These are phyloP conservation scores for Ochropacha duplaris DNA, from an alignment of 2,888 invertebrate genomes.

Conservation along the genomic window DNA sequence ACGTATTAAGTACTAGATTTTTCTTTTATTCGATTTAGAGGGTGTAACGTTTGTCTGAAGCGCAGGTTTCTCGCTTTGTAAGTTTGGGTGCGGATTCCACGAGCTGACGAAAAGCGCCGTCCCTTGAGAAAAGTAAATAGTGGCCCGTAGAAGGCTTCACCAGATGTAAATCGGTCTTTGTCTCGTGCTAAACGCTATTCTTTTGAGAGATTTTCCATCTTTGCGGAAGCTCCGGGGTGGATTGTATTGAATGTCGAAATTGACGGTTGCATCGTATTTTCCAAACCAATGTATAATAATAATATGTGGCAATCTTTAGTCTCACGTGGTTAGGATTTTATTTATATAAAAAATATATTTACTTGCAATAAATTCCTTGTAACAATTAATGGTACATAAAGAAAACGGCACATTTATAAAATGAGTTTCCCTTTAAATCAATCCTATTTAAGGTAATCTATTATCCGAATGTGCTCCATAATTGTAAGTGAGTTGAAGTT, in stretches of 20 bases:
- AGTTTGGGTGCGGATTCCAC: conserved; percentile 57
- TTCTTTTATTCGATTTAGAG: conserved; percentile 43
- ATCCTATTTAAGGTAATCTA: conserved; percentile 53
- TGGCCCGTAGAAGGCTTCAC: conserved; percentile 66
- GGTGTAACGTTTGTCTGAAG: conserved; percentile 28
- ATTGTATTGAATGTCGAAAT: conserved; percentile 69
- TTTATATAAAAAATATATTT: not conserved
- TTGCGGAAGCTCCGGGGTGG: conserved; percentile 59
- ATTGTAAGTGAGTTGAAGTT: conserved; percentile 61
- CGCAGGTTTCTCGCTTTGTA: conserved; percentile 55
- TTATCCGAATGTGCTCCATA: conserved; percentile 60
- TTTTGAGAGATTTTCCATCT: conserved; percentile 79
- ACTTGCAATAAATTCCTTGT: no score
- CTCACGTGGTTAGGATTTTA: not conserved
- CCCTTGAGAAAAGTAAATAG: conserved; percentile 76
- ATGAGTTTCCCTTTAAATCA: conserved; percentile 31
- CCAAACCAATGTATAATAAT: conserved; percentile 30
- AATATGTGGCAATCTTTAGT: not conserved
- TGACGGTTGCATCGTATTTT: conserved; percentile 53
- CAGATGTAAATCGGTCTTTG: conserved; percentile 78
- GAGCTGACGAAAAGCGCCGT: conserved; percentile 58
- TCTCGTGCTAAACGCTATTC: conserved; percentile 77
- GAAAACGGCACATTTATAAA: not conserved
- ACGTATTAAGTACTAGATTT: conserved; percentile 43
- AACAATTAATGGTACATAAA: no score